Conservation (phyloP, 2,888 invertebrate genomes). For the Ganaspis brasiliensis region DNA sequence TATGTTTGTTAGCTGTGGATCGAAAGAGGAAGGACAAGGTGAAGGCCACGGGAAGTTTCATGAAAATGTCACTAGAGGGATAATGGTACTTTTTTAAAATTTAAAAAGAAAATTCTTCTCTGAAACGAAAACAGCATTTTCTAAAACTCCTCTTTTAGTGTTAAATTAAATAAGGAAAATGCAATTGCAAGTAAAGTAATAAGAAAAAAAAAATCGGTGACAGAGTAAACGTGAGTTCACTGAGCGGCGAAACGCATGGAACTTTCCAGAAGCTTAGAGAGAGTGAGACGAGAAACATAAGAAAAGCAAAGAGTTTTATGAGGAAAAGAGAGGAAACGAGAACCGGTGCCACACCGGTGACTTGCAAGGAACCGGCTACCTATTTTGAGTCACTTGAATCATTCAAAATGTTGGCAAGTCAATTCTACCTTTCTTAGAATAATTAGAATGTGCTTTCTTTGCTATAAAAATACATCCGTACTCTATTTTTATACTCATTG, state of each 20-base stretch:
- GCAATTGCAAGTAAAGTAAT: conserved; percentile 28
- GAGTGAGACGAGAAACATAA: conserved; percentile 42
- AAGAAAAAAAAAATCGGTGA: conserved; percentile 19
- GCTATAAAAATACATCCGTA: background rate
- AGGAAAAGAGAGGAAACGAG: conserved; percentile 19
- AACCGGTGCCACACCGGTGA: conserved; percentile 1
- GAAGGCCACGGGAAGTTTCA: background rate
- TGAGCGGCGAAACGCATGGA: conserved; percentile 67
- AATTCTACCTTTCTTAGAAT: background rate
- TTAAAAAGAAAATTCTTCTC: no score
- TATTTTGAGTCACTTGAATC: background rate
- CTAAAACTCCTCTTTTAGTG: no score
- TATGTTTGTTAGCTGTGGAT: background rate
- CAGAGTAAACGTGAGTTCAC: conserved; percentile 49
- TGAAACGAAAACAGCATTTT: no score
- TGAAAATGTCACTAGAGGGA: background rate
- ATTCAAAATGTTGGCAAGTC: background rate
- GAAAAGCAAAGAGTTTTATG: conserved; percentile 37
- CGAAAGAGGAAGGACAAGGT: background rate
- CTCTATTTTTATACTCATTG: background rate
- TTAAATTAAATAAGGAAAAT: conserved; percentile 7
- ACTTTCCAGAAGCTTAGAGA: conserved; percentile 73
- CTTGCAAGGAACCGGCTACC: conserved; percentile 14
- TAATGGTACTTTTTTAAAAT: background rate
- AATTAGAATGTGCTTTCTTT: no score